These are phyloP conservation scores for Pseudoatta argentina DNA, from an alignment of 1,140 invertebrate species.

Conservation along the genomic window DNA sequence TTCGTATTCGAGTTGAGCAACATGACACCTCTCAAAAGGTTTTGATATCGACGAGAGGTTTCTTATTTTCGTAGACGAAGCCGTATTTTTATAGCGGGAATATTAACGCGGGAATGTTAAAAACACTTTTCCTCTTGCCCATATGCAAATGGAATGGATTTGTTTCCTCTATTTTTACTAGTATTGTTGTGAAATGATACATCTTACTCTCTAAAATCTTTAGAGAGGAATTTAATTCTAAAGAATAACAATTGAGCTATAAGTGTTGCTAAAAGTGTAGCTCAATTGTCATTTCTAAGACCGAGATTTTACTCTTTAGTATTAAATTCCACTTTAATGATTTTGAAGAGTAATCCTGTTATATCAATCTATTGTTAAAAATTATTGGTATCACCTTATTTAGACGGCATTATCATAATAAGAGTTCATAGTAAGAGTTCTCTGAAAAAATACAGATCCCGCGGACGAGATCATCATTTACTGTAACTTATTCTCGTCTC, in stretches of 20 bases:
- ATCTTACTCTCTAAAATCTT: not conserved
- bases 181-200: not conserved
- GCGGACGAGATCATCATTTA: not conserved
- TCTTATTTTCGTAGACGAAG: constrained; percentile 29
- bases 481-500: constrained; percentile 12
- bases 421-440: not conserved
- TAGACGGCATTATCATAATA: constrained; percentile 15
- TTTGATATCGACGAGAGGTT: constrained; percentile 28
- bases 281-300: too few species aligned
- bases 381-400: not conserved
- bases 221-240: too few species aligned
- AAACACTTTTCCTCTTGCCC: too few species aligned
- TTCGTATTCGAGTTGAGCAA: constrained; percentile 9
- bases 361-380: not conserved
- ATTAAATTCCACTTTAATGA: too few species aligned
- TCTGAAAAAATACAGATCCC: not conserved
- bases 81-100: constrained; percentile 13
- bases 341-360: too few species aligned
- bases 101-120: not conserved
- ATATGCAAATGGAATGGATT: not conserved
- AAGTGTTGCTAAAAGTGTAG: too few species aligned
- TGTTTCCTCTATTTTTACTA: not conserved
- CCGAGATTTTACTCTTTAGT: too few species aligned
- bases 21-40: not conserved
- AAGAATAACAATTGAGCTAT: too few species aligned